These are phyloP conservation scores for Euphydryas editha DNA, from an alignment of 2,888 invertebrate species.

Conservation along the genomic window DNA sequence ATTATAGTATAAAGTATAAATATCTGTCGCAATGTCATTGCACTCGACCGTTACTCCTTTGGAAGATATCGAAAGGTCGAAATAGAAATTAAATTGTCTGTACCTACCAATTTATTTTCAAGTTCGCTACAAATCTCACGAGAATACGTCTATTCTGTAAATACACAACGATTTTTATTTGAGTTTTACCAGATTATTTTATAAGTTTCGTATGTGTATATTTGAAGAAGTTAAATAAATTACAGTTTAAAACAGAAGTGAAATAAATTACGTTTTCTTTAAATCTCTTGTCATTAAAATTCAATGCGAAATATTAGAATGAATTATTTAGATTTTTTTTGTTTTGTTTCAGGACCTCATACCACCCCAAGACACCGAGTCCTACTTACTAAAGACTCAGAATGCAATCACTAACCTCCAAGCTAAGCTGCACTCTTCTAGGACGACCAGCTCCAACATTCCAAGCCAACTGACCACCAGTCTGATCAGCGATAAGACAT, in stretches of 20 bases:
- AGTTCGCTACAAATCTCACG: not conserved
- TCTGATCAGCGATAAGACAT: constrained; percentile 74
- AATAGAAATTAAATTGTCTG: not conserved
- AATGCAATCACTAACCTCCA: constrained; percentile 85
- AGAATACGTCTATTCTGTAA: not conserved
- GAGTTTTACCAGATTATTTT: not conserved
- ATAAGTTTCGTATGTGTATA: not conserved
- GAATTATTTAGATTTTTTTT: not conserved
- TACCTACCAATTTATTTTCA: constrained; percentile 3
- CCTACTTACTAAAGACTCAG: constrained; percentile 84
- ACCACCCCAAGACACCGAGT: constrained; percentile 79
- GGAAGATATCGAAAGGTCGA: not conserved
- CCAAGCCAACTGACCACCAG: constrained; percentile 72
- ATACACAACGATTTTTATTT: not conserved
- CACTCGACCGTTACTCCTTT: not conserved
- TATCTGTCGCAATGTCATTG: not conserved
- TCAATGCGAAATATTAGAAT: constrained; percentile 74
- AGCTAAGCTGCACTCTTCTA: constrained; percentile 79
- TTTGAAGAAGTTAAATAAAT: not conserved
- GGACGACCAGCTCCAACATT: constrained; percentile 62
- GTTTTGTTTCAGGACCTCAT: constrained; percentile 74
- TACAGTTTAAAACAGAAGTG: not conserved
- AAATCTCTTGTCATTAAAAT: constrained; percentile 77
- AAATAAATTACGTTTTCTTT: not conserved
- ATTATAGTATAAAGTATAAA: too few species aligned